phyloP scores from a whole-genome alignment of 1,140 invertebrate genomes.

The Teleogryllus occipitalis region DNA sequence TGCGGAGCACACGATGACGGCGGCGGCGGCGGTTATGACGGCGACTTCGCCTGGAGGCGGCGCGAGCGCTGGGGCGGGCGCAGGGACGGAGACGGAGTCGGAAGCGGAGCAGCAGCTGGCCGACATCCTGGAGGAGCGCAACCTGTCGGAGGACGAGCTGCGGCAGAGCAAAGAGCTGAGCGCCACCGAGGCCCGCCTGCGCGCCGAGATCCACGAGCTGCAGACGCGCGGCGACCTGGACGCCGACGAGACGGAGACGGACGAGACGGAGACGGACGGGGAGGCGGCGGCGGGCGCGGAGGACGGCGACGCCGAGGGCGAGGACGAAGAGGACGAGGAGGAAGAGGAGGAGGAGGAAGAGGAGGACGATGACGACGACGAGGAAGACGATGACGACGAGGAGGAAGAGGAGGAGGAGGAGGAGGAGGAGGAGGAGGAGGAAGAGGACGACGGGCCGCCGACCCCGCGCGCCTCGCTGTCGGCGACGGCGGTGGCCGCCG shows the following conservation, averaged over 20 bases:
- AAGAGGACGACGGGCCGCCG: constrained; percentile 13
- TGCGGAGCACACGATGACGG: no score
- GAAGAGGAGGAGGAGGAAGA: background rate
- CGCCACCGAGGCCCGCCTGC: constrained; percentile 71
- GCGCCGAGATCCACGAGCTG: constrained; percentile 67
- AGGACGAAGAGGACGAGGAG: constrained; percentile 23
- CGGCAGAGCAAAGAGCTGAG: constrained; percentile 52
- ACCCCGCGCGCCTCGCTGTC: background rate
- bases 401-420: background rate
- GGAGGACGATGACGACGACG: background rate
- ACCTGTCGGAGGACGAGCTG: constrained; percentile 36
- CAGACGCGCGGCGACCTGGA: constrained; percentile 34
- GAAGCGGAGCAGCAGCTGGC: constrained; percentile 11
- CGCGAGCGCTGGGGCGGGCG: constrained; percentile 4
- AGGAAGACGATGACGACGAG: constrained; percentile 10
- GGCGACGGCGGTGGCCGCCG: background rate
- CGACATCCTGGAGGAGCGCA: constrained; percentile 17
- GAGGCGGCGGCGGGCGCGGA: constrained; percentile 54
- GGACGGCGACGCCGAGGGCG: constrained; percentile 35
- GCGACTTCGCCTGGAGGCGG: background rate
- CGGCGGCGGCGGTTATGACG: background rate
- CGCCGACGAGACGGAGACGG: constrained; percentile 59
- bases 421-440: background rate
- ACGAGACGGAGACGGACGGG: constrained; percentile 64
- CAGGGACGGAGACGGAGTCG: background rate